Conservation (phyloP, 2,888 invertebrate genomes). For the Scaptomyza tumidula region DNA sequence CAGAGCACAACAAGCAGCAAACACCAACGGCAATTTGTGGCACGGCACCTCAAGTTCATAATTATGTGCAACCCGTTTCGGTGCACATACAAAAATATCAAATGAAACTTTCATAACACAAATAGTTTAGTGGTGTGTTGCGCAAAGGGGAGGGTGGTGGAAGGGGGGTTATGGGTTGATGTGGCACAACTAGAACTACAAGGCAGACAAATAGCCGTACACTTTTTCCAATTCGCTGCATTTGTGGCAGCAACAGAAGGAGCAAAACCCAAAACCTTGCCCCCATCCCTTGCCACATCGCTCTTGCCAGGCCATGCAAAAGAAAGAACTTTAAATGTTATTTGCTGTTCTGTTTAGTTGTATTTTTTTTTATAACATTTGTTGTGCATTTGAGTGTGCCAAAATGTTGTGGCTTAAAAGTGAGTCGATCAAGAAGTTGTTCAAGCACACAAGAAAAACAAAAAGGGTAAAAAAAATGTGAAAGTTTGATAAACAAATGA, state of each 20-base stretch:
- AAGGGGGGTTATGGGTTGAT: neutral
- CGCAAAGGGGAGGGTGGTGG: neutral
- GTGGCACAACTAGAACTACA: neutral
- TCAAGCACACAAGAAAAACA: neutral
- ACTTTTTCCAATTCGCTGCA: constrained; percentile 68
- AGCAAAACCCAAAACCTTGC: constrained; percentile 24
- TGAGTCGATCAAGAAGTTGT: constrained; percentile 15
- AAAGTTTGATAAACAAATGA: neutral
- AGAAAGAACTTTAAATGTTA: constrained; percentile 67
- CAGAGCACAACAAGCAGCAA: neutral
- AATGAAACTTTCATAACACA: constrained; percentile 55
- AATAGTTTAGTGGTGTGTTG: neutral
- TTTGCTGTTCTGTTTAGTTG: constrained; percentile 57
- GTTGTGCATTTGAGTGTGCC: constrained; percentile 64
- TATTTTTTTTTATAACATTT: constrained; percentile 60
- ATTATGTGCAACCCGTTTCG: constrained; percentile 54
- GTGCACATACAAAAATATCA: constrained; percentile 42
- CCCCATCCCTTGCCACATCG: constrained; percentile 3
- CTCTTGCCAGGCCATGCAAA: constrained; percentile 29
- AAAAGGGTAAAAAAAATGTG: neutral
- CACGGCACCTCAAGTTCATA: constrained; percentile 65
- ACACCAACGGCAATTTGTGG: constrained; percentile 16
- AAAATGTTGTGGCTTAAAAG: constrained; percentile 3
- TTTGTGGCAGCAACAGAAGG: constrained; percentile 27
- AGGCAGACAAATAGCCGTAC: constrained; percentile 49